Evolutionary conservation across 1,140 invertebrate species (phyloP).

Genomic region (Thrips palmi): DNA sequence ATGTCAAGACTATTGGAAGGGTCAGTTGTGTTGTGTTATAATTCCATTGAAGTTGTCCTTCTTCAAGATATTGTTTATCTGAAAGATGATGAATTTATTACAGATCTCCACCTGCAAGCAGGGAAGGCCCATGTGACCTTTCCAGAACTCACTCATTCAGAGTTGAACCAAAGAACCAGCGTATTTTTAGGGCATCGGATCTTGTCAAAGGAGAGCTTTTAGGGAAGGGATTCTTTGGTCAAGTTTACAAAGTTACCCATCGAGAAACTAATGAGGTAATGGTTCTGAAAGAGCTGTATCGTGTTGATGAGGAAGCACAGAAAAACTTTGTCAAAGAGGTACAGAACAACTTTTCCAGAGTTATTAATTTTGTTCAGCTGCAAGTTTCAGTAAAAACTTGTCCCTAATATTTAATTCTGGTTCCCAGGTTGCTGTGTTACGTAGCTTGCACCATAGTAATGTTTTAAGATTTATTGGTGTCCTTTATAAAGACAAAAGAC

Average conservation of each 20-base stretch:
- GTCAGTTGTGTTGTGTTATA: slow-evolving; percentile 22
- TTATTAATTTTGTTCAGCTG: slow-evolving; percentile 7
- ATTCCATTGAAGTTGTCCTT: slow-evolving; percentile 4
- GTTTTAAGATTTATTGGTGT: slow-evolving; percentile 85
- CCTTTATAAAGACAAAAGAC: slow-evolving; percentile 76
- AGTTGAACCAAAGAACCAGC: slow-evolving; percentile 56
- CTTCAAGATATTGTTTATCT: neutral
- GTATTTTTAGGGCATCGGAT: slow-evolving; percentile 78
- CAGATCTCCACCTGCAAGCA: slow-evolving; percentile 23
- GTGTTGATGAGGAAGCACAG: slow-evolving; percentile 85
- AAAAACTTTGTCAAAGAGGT: slow-evolving; percentile 89
- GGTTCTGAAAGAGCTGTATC: slow-evolving; percentile 86
- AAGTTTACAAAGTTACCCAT: slow-evolving; percentile 80
- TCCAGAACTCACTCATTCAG: slow-evolving; percentile 74
- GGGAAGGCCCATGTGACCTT: slow-evolving; percentile 39
- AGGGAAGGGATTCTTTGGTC: slow-evolving; percentile 85
- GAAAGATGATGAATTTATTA: slow-evolving; percentile 10
- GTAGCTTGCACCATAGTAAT: slow-evolving; percentile 73
- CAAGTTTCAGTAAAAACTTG: slow-evolving; percentile 1
- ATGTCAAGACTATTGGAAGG: slow-evolving; percentile 68
- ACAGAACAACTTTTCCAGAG: slow-evolving; percentile 14
- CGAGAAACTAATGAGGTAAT: slow-evolving; percentile 78
- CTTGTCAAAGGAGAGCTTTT: slow-evolving; percentile 74
- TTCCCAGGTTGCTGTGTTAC: slow-evolving; percentile 61
- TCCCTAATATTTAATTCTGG: slow-evolving; percentile 6